Conservation (phyloP, 1,140 invertebrate genomes). For the Apis dorsata region DNA sequence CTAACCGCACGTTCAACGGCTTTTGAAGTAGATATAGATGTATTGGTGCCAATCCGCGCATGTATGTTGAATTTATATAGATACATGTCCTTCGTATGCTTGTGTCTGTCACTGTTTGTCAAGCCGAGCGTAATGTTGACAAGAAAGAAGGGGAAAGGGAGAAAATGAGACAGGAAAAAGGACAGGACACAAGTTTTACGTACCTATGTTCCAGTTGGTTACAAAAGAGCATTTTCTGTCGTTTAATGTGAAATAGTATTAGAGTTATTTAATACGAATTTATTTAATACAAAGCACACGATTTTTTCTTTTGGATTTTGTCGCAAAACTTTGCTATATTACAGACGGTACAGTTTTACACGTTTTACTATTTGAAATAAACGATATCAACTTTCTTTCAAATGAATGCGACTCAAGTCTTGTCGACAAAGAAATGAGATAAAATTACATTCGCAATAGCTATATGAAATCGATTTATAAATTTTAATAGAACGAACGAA, state of each 20-base stretch:
- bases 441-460: not conserved
- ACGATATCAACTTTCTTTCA: slow-evolving; percentile 18
- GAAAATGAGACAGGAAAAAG: slow-evolving; percentile 13
- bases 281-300: slow-evolving; percentile 21
- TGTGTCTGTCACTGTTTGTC: slow-evolving; percentile 67
- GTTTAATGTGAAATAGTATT: not conserved
- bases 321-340: not conserved
- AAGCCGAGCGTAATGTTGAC: slow-evolving; percentile 62
- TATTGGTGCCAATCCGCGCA: slow-evolving; percentile 1
- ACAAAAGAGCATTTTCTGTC: slow-evolving; percentile 52
- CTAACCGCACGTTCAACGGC: slow-evolving; percentile 46
- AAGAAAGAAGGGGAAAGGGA: slow-evolving; percentile 29
- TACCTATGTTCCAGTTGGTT: slow-evolving; percentile 36
- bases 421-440: not conserved
- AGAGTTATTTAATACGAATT: slow-evolving; percentile 38
- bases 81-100: slow-evolving; percentile 59
- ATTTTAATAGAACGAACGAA: not conserved
- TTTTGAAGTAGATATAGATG: slow-evolving; percentile 22
- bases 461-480: not conserved
- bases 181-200: slow-evolving; percentile 35
- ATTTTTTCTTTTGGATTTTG: not conserved
- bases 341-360: not conserved
- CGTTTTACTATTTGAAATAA: not conserved
- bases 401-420: not conserved
- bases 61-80: slow-evolving; percentile 10